Evolutionary conservation across 1,140 invertebrate species (phyloP), one percentile per base, ranked within the genome.

Genomic region (Drosophila tropicalis): DNA sequence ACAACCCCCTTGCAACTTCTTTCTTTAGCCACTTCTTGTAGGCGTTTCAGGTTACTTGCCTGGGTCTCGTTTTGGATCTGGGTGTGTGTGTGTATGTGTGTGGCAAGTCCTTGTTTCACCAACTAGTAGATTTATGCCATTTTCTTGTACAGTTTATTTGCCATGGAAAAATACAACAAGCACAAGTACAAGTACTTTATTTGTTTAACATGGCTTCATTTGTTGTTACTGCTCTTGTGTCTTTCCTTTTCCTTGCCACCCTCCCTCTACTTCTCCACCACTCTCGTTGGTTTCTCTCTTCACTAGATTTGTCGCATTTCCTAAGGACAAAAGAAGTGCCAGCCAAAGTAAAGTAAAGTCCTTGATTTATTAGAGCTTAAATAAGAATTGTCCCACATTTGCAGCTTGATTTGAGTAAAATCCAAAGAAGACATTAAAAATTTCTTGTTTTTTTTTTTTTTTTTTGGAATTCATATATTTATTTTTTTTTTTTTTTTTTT

Each of bases 171-270:
- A 44, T 60, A 57, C 81, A 55, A 54, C 40, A 58, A 51, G 44
- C 12, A 39, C 36, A 51, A 56, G 69, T 70, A 82, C 82, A 76
- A 86, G 75, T 69, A 70, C 69, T 79, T 85, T 86, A 86, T 85
- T 85, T 85, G 83, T 78, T 85, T 76, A 76, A 87, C 82, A 85
- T 70, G 81, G 79, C 76, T 70, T 79, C 81, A 36, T 68, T 72
- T 72, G 39, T 19, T 34, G 22, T 62, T 19, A 39, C 63, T 44
- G 22, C 51, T 40, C 60, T 19, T 15, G 13, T 39, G 10, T 39
- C 36, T 19, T n/a, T 63, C 32, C 55, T 5, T 10, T 25, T 56
- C 12, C 39, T 51, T 1, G 3, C 7, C 34, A 10, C 9, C 34
- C 6, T 9, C 32, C 32, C 32, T 2, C 29, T 29, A 5, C 5